Percentiles rank a stretch among this genome's conserved stretches.
phyloP scores from a whole-genome alignment of 2,797 vertebrate genomes.

The Acanthornis magna region DNA sequence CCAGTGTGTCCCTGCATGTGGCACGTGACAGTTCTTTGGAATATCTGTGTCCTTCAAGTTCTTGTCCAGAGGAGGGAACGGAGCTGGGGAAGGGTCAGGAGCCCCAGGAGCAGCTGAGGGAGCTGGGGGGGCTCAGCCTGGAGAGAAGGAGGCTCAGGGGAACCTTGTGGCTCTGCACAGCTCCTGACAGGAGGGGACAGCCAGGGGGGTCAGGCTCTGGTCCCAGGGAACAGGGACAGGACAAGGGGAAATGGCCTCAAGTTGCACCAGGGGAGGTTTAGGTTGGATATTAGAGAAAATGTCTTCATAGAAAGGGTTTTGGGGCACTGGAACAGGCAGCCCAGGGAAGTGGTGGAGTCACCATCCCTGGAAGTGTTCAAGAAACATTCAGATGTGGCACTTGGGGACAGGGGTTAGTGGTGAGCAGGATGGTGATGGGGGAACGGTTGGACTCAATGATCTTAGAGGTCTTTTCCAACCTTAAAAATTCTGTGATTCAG shows the following conservation, averaged over 20 bases:
- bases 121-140: neutral
- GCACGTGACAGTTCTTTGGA: neutral
- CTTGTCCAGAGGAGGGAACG: neutral
- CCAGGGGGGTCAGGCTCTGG: rapidly evolving
- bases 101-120: neutral
- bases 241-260: rapidly evolving
- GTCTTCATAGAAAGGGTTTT: neutral
- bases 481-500: neutral
- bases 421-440: neutral
- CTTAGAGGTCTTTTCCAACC: neutral
- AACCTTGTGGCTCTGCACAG: neutral
- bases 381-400: neutral
- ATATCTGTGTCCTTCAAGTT: neutral
- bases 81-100: neutral
- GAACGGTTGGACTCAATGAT: neutral
- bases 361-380: neutral
- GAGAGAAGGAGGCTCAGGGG: neutral
- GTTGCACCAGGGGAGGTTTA: neutral
- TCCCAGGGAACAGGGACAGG: neutral
- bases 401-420: neutral
- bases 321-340: neutral
- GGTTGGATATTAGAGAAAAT: neutral
- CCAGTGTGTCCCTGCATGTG: neutral
- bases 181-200: neutral
- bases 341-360: neutral